Evolutionary conservation across 1,140 invertebrate genomes (phyloP).

Genomic region (Trichonephila clavipes): DNA sequence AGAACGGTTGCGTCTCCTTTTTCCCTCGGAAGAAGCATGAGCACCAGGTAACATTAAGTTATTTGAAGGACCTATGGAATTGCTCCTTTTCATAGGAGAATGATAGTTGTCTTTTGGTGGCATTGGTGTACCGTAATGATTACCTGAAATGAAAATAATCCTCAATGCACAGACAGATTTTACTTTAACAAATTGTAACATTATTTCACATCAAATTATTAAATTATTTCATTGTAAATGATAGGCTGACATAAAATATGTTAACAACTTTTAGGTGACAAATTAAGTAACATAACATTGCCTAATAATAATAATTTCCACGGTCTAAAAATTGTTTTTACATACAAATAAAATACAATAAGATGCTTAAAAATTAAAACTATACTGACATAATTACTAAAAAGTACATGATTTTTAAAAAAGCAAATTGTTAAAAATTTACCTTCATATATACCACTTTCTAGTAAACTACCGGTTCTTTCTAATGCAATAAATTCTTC

Average conservation of each 20-base stretch:
- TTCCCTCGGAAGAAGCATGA: constrained; percentile 84
- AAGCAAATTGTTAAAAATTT: not conserved
- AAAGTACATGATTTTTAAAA: not conserved
- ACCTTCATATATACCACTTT: constrained; percentile 87
- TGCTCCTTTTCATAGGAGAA: constrained; percentile 76
- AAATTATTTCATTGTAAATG: too few relatives aligned
- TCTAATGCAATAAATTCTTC: constrained; percentile 86
- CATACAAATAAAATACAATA: too few relatives aligned
- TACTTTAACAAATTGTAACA: too few relatives aligned
- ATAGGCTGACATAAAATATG: too few relatives aligned
- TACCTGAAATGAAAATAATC: constrained; percentile 79
- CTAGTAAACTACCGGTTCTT: constrained; percentile 84
- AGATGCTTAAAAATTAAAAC: too few relatives aligned
- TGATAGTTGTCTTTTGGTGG: constrained; percentile 81
- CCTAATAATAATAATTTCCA: too few relatives aligned
- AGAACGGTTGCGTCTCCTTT: constrained; percentile 83
- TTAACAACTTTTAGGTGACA: too few relatives aligned
- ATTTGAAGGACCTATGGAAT: constrained; percentile 73
- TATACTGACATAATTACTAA: too few relatives aligned
- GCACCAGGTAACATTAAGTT: constrained; percentile 82
- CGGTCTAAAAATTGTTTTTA: too few relatives aligned
- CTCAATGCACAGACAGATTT: too few relatives aligned
- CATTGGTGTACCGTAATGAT: constrained; percentile 83
- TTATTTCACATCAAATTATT: too few relatives aligned
- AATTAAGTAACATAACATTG: too few relatives aligned